Evolutionary conservation across 1,140 invertebrate species (phyloP), one percentile per base, ranked within the genome.

Genomic region (Anastrepha obliqua): DNA sequence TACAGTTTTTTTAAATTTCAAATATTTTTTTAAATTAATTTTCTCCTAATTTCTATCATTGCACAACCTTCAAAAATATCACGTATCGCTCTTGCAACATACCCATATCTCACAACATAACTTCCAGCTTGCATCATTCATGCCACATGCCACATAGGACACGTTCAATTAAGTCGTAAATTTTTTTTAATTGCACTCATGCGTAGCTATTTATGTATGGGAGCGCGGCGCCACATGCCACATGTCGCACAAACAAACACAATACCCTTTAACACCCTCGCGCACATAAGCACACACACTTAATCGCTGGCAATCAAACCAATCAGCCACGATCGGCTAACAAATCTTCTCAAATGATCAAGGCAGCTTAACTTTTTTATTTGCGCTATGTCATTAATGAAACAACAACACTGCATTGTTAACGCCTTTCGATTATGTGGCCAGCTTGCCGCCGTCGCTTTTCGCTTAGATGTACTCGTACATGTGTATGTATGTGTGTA

Each of bases 321-420:
- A 81, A 81, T 81, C 74, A 81, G 44, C 47, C 15, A 58, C 74
- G n/a, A 58, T 74, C 67, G 67, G 15, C 67, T 11, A 44, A 44
- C 39, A 42, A 11, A 44, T 55, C 42, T 42, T 3, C 17, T 47
- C 74, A 81, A 81, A 81, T 55, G 74, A 81, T 81, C 47, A 6
- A 20, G 15, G 17, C 13, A 44, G 47, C 47, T 58, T 55, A 51
- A n/a, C 47, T 78, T 78, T 47, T 78, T 47, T 51, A 62, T 62
- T 62, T 62, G 60, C 13, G n/a, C 44, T 81, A 7, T 58, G 47
- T 81, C 51, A 81, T 81, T 81, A 81, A 81, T 81, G 47, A 81
- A 81, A 81, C 74, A 81, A 81, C 74, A 81, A 81, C 74, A 81
- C 7, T 29, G 74, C 74, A 55, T 81, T 81, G 74, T 81, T 81